A percentile compares a stretch with the other conserved stretches of the same genome.
Conservation (phyloP, 2,888 invertebrate genomes). For the Dolomedes plantarius region DNA sequence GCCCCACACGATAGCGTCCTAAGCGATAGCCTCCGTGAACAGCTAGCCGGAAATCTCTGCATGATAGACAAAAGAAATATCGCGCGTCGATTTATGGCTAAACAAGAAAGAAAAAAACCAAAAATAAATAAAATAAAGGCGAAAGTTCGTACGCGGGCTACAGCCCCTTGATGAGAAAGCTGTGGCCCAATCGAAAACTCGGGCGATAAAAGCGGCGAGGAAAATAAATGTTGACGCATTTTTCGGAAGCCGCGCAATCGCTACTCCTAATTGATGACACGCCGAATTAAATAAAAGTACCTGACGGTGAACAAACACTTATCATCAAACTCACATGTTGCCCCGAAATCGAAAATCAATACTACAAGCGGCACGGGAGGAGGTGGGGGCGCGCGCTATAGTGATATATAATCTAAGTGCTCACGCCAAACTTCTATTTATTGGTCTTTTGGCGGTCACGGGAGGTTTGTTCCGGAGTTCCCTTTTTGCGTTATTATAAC, state of each 20-base stretch:
- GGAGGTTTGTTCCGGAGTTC: constrained; percentile 19
- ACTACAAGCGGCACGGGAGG: constrained; percentile 19
- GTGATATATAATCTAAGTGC: constrained; percentile 56
- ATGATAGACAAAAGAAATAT: too few species aligned
- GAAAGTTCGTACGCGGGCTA: too few species aligned
- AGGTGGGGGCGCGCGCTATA: constrained; percentile 5
- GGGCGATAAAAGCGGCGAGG: too few species aligned
- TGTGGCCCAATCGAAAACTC: too few species aligned
- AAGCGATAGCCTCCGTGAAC: too few species aligned
- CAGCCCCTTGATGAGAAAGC: too few species aligned
- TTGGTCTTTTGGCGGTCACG: constrained; percentile 53
- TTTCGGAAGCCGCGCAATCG: constrained; percentile 15
- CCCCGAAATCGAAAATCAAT: constrained; percentile 63
- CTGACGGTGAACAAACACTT: constrained; percentile 54
- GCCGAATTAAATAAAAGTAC: constrained; percentile 51
- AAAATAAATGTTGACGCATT: constrained; percentile 7
- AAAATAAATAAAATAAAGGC: too few species aligned
- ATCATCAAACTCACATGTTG: constrained; percentile 43
- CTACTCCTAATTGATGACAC: constrained; percentile 47
- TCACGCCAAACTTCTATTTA: constrained; percentile 66
- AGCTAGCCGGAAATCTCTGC: too few species aligned
- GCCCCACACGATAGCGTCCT: too few species aligned
- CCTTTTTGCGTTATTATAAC: not conserved
- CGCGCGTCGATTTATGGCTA: too few species aligned
- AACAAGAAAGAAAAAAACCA: too few species aligned